A percentile compares a stretch with the other conserved stretches of the same genome.
These are phyloP conservation scores for Orthonyx spaldingii DNA, from an alignment of 2,113 vertebrate genomes.

Conservation along the genomic window DNA sequence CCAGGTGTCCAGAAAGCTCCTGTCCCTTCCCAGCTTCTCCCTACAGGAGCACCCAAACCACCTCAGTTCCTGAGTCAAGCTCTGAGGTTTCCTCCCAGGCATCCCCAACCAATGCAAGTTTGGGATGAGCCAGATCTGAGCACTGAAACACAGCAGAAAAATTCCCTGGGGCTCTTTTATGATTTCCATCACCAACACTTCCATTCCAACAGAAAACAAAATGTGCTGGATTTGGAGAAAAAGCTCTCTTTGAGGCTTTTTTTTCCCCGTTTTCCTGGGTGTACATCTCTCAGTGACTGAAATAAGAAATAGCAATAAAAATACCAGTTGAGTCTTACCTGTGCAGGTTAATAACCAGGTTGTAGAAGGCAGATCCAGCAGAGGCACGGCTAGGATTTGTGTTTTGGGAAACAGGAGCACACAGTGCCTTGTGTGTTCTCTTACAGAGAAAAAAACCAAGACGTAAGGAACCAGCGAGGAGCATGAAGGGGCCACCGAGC, in stretches of 20 bases:
- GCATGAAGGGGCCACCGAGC: conserved; percentile 26
- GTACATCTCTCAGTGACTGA: neutral
- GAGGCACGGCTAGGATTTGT: neutral
- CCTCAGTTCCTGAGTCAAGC: neutral
- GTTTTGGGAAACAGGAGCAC: neutral
- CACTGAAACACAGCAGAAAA: neutral
- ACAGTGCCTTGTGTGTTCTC: neutral
- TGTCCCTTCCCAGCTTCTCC: neutral
- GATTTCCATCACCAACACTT: neutral
- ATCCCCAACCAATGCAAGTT: neutral
- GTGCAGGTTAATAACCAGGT: neutral
- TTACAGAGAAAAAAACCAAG: neutral
- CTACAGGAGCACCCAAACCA: neutral
- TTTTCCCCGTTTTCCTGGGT: neutral
- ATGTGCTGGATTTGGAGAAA: neutral
- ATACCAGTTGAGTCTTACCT: neutral
- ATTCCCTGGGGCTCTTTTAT: neutral
- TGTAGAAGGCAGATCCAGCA: neutral
- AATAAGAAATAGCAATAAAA: neutral
- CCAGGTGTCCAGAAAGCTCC: neutral
- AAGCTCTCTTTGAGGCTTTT: neutral
- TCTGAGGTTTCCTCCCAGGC: neutral
- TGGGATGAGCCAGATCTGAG: neutral
- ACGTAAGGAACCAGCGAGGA: neutral
- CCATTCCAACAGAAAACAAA: neutral